phyloP scores from a whole-genome alignment of 2,113 vertebrate species.

The Petrocephalus microphthalmus region DNA sequence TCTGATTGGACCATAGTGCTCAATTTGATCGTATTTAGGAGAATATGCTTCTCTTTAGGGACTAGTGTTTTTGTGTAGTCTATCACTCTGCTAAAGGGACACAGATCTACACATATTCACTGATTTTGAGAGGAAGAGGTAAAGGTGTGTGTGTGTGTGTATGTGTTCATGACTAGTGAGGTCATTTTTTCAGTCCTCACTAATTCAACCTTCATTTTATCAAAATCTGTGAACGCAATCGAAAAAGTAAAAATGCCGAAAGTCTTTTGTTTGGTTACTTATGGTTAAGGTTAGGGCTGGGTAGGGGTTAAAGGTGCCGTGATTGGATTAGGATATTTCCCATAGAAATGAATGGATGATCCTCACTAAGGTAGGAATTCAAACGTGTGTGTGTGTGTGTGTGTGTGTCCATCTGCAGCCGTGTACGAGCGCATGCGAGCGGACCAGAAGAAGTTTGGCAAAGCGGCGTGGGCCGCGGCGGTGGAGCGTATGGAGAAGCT shows the following conservation, averaged over 20 bases:
- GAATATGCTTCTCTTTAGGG: neutral
- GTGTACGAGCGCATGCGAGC: slow-evolving; percentile 86
- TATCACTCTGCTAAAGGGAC: neutral
- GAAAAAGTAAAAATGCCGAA: too few species aligned
- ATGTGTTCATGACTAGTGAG: too few species aligned
- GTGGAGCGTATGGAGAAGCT: slow-evolving; percentile 91
- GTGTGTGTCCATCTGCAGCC: slow-evolving; percentile 55
- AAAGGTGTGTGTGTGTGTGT: neutral
- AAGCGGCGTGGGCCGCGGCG: slow-evolving; percentile 84
- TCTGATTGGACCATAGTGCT: neutral
- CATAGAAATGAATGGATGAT: too few species aligned
- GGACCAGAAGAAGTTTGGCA: slow-evolving; percentile 93
- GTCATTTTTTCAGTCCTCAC: too few species aligned
- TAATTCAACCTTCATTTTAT: too few species aligned
- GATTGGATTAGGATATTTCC: too few species aligned
- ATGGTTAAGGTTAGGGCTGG: too few species aligned
- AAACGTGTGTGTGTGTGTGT: neutral
- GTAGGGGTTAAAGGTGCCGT: too few species aligned
- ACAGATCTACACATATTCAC: neutral
- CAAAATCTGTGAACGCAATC: too few species aligned
- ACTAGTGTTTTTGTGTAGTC: neutral
- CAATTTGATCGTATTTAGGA: neutral
- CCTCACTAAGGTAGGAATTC: too few species aligned
- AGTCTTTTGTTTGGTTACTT: too few species aligned
- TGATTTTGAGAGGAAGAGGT: neutral